Conservation (phyloP, 1,140 invertebrate species). For the Parapsyche elsis region DNA sequence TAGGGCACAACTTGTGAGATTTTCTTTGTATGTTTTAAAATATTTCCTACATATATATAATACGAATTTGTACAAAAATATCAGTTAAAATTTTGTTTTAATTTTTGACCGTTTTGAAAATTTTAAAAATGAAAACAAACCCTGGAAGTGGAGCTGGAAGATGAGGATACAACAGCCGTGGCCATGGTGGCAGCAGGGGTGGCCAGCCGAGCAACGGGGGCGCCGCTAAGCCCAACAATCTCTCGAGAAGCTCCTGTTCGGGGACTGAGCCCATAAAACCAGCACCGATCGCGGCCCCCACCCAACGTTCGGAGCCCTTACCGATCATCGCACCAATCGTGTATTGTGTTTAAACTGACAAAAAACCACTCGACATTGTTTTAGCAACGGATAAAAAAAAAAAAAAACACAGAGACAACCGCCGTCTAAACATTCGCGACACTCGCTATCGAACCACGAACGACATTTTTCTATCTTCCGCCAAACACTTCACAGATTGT, state of each 20-base stretch:
- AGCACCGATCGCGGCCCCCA: constrained; percentile 20
- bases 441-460: not conserved
- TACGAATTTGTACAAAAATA: too few species aligned
- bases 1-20: too few species aligned
- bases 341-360: not conserved
- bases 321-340: constrained; percentile 46
- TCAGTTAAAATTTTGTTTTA: too few species aligned
- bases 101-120: too few species aligned
- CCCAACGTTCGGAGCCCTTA: constrained; percentile 49
- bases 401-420: not conserved
- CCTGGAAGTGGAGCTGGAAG: constrained; percentile 50
- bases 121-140: constrained; percentile 24
- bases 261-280: constrained; percentile 19
- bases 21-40: too few species aligned
- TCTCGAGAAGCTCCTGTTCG: constrained; percentile 52
- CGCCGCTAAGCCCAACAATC: constrained; percentile 45
- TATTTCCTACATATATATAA: too few species aligned
- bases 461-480: not conserved
- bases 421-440: too few species aligned
- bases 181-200: constrained; percentile 53
- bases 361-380: not conserved
- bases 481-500: too few species aligned
- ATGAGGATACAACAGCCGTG: constrained; percentile 50
- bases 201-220: constrained; percentile 54
- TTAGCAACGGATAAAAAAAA: not conserved